These are phyloP conservation scores for Tetramorium bicarinatum DNA, from an alignment of 2,888 invertebrate genomes.

Conservation along the genomic window DNA sequence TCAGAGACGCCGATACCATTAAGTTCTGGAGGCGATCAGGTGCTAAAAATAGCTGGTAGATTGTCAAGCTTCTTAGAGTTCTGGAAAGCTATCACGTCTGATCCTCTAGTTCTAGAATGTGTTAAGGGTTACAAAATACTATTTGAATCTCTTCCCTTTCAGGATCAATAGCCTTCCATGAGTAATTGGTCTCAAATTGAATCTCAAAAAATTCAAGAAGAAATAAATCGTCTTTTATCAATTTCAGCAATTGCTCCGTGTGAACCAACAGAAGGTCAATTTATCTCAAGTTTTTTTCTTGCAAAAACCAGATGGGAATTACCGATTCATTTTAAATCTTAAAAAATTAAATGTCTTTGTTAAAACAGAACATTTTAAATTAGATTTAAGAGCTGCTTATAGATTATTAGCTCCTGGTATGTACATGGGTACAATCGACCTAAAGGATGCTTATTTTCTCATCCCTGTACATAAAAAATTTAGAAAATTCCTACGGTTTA, in stretches of 20 bases:
- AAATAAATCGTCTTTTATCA: neutral
- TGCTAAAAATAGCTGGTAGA: neutral
- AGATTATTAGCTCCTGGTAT: neutral
- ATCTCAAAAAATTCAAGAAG: neutral
- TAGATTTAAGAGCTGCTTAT: neutral
- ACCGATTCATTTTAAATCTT: neutral
- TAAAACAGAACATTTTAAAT: neutral
- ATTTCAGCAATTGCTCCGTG: neutral
- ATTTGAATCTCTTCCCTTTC: neutral
- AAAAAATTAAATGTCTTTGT: neutral
- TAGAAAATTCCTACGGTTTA: neutral
- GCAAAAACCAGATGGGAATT: neutral
- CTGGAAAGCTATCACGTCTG: neutral
- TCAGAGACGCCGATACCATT: neutral
- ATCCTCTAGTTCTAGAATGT: neutral
- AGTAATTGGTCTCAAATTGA: neutral
- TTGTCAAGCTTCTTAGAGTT: neutral
- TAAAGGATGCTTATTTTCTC: constrained; percentile 15
- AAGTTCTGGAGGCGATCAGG: neutral
- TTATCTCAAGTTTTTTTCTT: neutral
- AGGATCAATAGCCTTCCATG: neutral
- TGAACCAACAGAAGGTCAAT: neutral
- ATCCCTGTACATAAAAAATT: neutral
- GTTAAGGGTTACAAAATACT: neutral
- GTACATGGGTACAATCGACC: neutral